Percentiles rank a stretch among this genome's conserved stretches.
phyloP scores from a whole-genome alignment of 2,113 vertebrate species.

The Trogon surrucura region DNA sequence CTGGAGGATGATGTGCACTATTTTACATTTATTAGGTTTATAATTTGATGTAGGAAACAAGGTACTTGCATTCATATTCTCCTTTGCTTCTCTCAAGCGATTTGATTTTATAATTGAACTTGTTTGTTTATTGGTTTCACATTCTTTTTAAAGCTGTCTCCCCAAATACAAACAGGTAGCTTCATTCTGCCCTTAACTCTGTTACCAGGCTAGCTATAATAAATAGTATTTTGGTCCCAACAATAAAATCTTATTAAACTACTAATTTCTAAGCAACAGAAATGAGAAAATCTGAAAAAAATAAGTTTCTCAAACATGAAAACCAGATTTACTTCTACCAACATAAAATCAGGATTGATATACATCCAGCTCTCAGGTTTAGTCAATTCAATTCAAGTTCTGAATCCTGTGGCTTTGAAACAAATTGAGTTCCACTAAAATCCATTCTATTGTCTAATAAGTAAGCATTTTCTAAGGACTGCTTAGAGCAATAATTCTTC shows the following conservation, averaged over 20 bases:
- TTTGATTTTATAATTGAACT: no score
- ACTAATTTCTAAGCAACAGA: not conserved
- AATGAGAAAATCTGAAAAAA: not conserved
- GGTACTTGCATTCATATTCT: not conserved
- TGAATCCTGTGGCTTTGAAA: not conserved
- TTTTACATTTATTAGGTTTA: not conserved
- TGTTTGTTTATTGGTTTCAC: not conserved
- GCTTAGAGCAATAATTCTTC: not conserved
- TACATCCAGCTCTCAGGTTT: not conserved
- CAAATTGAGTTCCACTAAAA: not conserved
- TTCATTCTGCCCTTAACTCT: not conserved
- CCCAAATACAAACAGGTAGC: not conserved
- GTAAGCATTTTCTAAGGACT: not conserved
- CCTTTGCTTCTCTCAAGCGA: not conserved
- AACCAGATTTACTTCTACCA: not conserved
- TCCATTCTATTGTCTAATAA: not conserved
- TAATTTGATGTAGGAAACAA: not conserved
- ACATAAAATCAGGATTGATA: not conserved
- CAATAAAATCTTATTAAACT: not conserved
- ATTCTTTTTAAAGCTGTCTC: not conserved
- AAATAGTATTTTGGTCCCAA: not conserved
- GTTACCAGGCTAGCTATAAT: not conserved
- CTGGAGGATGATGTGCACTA: not conserved
- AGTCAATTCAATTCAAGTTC: not conserved
- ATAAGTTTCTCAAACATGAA: not conserved